Conservation (phyloP, 1,140 invertebrate species). For the Caenorhabditis inopinata region DNA sequence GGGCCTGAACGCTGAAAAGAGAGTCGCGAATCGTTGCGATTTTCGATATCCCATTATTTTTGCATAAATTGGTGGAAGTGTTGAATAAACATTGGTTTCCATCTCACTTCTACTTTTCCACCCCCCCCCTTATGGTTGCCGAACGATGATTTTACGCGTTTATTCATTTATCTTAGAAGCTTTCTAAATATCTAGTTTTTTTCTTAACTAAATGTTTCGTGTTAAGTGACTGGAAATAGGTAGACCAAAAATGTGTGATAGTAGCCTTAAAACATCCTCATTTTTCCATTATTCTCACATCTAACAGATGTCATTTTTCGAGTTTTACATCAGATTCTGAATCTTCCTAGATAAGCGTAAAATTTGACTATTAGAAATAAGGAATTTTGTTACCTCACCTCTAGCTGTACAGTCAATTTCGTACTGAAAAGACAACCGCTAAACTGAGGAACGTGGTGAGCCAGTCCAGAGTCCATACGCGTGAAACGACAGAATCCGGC, state of each 20-base stretch:
- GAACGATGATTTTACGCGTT: neutral
- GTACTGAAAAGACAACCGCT: neutral
- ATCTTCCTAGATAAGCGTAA: too few species aligned
- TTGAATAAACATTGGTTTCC: slow-evolving; percentile 25
- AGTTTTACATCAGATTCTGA: too few species aligned
- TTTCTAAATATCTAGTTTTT: neutral
- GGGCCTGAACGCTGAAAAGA: neutral
- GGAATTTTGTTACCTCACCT: neutral
- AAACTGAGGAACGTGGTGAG: neutral
- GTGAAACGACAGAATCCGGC: slow-evolving; percentile 18
- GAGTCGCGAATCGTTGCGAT: neutral
- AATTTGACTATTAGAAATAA: too few species aligned
- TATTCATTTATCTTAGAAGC: neutral
- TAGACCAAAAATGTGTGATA: neutral
- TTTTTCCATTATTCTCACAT: neutral
- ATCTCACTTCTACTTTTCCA: neutral
- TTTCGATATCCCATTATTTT: slow-evolving; percentile 15
- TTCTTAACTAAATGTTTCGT: neutral
- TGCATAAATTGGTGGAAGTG: slow-evolving; percentile 30
- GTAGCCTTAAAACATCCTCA: neutral
- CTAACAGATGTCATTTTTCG: neutral
- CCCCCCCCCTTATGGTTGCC: neutral
- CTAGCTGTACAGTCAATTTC: neutral
- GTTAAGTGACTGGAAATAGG: neutral
- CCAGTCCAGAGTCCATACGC: neutral